Percentiles rank a stretch among this genome's conserved stretches.
Evolutionary conservation across 2,113 vertebrate species (phyloP).

Genomic region (Mormyrus iriodes): DNA sequence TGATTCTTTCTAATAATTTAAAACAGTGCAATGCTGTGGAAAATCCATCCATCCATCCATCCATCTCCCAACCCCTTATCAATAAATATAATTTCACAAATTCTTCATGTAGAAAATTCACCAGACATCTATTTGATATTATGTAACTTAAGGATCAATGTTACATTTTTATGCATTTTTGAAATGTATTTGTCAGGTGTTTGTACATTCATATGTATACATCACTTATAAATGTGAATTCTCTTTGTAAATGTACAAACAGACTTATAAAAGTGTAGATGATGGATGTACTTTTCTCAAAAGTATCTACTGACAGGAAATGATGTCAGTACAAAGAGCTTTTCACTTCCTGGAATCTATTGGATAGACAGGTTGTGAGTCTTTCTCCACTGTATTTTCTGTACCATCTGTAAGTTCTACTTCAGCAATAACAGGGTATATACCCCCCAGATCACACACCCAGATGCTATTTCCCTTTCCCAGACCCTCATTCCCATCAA

Average conservation of each 20-base stretch:
- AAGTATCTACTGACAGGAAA: not conserved
- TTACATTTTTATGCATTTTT: not conserved
- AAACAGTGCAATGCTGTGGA: too few relatives aligned
- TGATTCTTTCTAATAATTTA: too few relatives aligned
- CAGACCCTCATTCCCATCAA: not conserved
- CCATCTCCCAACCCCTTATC: not conserved
- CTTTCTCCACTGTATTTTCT: not conserved
- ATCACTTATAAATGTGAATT: not conserved
- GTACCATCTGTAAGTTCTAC: not conserved
- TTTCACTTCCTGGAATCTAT: not conserved
- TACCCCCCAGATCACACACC: not conserved
- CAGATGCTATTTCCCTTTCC: not conserved
- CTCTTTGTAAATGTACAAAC: not conserved
- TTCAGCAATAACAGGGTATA: not conserved
- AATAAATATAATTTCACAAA: not conserved
- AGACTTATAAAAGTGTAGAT: not conserved
- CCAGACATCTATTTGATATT: not conserved
- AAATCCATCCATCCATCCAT: not conserved
- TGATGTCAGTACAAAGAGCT: not conserved
- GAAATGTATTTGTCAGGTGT: not conserved
- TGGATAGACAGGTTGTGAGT: not conserved
- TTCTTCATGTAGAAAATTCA: not conserved
- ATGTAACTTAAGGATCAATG: not conserved
- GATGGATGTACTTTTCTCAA: not conserved
- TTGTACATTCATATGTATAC: not conserved